Evolutionary conservation across 2,113 vertebrate species (phyloP).

Genomic region (Rissa tridactyla): DNA sequence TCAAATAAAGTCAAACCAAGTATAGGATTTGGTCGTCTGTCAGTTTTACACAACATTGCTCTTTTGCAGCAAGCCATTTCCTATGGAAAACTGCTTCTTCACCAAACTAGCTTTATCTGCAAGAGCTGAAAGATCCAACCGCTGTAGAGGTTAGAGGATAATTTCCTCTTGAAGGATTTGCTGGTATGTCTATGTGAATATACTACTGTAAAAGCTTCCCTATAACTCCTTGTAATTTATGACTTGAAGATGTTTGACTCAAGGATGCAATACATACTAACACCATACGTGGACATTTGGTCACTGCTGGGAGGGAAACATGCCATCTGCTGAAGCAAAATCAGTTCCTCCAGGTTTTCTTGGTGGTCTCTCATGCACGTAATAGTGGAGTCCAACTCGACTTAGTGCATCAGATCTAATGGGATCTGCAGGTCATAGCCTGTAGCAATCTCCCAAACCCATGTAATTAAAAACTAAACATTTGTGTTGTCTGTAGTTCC

Average conservation of each 20-base stretch:
- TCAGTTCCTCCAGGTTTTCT: neutral
- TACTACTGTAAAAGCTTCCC: neutral
- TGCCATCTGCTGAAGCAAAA: slow-evolving; percentile 1
- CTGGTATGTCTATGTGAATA: neutral
- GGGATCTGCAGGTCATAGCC: neutral
- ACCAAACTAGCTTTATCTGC: neutral
- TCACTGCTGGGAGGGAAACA: neutral
- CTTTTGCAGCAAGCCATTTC: neutral
- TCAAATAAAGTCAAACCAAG: neutral
- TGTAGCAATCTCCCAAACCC: neutral
- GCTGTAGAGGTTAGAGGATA: neutral
- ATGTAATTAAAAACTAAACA: slow-evolving; percentile 13
- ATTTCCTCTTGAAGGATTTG: neutral
- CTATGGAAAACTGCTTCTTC: neutral
- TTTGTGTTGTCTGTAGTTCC: neutral
- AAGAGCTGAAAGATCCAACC: neutral
- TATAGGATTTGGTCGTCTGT: neutral
- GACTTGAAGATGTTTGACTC: neutral
- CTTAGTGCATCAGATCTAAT: neutral
- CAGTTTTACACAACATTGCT: neutral
- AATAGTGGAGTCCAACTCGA: neutral
- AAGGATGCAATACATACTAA: neutral
- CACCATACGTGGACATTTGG: neutral
- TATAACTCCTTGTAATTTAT: neutral
- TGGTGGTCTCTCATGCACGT: neutral